A percentile compares a stretch with the other conserved stretches of the same genome.
These are phyloP conservation scores for Chamaetylas fuelleborni DNA, from an alignment of 2,113 vertebrate genomes.

Conservation along the genomic window DNA sequence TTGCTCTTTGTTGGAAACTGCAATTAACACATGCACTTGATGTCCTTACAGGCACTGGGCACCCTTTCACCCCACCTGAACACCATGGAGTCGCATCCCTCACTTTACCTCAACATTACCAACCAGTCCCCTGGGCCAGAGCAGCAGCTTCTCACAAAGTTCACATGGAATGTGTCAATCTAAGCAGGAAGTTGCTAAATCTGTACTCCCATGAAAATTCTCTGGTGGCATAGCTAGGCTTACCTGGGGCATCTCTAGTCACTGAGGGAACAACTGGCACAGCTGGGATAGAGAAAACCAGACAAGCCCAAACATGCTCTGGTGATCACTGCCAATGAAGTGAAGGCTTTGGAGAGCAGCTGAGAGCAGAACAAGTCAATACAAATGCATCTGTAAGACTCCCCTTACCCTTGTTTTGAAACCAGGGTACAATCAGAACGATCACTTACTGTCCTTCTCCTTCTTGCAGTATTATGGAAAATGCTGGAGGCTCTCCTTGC, in stretches of 20 bases:
- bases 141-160: not conserved
- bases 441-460: not conserved
- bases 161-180: not conserved
- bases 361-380: not conserved
- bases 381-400: not conserved
- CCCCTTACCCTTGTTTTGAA: not conserved
- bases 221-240: not conserved
- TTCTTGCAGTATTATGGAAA: not conserved
- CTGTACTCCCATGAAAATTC: not conserved
- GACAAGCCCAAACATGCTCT: not conserved
- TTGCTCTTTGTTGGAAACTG: not conserved
- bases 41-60: not conserved
- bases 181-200: not conserved
- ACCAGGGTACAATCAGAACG: not conserved
- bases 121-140: not conserved
- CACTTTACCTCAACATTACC: not conserved
- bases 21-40: not conserved
- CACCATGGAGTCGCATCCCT: fast-evolving
- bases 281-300: not conserved
- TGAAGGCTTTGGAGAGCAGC: not conserved
- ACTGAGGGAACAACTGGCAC: not conserved
- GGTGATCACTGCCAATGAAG: not conserved
- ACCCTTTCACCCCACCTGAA: not conserved
- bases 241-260: not conserved
- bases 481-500: not conserved